A percentile compares a stretch with the other conserved stretches of the same genome.
Evolutionary conservation across 2,113 vertebrate species (phyloP).

Genomic region (Nothocercus nigrocapillus): DNA sequence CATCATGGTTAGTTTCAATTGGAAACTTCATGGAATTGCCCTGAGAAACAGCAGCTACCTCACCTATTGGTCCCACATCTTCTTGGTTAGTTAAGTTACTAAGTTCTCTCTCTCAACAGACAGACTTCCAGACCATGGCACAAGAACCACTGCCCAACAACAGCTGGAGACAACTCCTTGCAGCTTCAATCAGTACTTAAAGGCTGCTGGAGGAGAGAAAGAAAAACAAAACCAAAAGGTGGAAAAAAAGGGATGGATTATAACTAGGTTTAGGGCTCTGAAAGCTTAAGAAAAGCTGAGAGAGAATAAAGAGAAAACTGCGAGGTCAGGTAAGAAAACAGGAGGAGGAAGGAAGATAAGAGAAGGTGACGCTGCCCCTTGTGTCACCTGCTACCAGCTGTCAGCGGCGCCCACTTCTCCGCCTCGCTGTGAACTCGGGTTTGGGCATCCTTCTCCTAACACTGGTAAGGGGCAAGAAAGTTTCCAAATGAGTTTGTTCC

Average conservation of each 20-base stretch:
- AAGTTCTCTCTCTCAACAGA: background rate
- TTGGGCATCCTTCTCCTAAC: background rate
- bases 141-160: background rate
- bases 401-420: background rate
- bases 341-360: background rate
- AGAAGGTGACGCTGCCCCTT: background rate
- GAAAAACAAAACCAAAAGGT: background rate
- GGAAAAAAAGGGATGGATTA: background rate
- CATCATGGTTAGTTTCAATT: background rate
- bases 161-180: background rate
- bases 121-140: background rate
- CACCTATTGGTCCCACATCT: background rate
- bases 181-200: fast-evolving
- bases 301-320: fast-evolving
- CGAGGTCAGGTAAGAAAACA: background rate
- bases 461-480: background rate
- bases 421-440: fast-evolving
- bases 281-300: background rate
- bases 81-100: background rate
- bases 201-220: background rate
- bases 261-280: background rate
- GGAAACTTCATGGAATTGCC: background rate
- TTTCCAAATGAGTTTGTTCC: background rate
- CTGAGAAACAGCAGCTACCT: background rate
- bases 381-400: background rate